Percentiles rank a stretch among this genome's conserved stretches.
Conservation (phyloP, 1,140 invertebrate species). For the Yoshiicerus persimilis region DNA sequence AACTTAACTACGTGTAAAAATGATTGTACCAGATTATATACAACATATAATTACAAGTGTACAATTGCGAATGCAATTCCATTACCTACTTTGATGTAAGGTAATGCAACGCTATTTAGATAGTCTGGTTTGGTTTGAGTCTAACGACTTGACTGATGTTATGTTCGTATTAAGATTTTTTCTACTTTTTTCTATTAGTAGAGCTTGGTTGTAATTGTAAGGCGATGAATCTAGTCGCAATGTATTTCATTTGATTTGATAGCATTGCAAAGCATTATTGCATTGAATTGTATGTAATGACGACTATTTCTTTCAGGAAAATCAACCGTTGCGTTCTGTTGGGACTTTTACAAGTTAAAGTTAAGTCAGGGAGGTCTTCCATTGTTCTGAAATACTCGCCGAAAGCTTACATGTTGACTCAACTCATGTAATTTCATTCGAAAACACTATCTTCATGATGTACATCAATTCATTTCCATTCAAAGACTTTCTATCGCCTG, state of each 20-base stretch:
- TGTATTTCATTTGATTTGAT: not conserved
- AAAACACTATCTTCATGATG: constrained; percentile 22
- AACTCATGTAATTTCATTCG: constrained; percentile 23
- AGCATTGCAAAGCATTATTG: not conserved
- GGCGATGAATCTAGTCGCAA: not conserved
- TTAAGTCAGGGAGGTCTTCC: constrained; percentile 14
- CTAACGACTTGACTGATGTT: no score
- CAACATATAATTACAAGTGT: no score
- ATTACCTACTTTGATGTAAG: no score
- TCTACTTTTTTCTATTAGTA: not conserved
- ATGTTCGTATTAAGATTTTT: not conserved
- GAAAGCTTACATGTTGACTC: constrained; percentile 27
- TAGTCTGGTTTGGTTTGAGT: no score
- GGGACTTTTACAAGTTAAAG: constrained; percentile 18
- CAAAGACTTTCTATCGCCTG: constrained; percentile 7
- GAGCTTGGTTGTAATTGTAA: not conserved
- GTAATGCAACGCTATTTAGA: not conserved
- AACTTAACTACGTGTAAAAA: not conserved
- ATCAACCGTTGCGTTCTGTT: constrained; percentile 21
- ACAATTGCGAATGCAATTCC: no score
- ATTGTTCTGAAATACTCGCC: constrained; percentile 16
- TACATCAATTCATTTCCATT: constrained; percentile 23
- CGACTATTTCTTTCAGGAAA: constrained; percentile 15
- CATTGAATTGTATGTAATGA: not conserved
- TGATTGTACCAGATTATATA: no score